Evolutionary conservation across 2,797 vertebrate species (phyloP), one percentile per base, ranked within the genome.

Genomic region (Sebastes matsubarae): DNA sequence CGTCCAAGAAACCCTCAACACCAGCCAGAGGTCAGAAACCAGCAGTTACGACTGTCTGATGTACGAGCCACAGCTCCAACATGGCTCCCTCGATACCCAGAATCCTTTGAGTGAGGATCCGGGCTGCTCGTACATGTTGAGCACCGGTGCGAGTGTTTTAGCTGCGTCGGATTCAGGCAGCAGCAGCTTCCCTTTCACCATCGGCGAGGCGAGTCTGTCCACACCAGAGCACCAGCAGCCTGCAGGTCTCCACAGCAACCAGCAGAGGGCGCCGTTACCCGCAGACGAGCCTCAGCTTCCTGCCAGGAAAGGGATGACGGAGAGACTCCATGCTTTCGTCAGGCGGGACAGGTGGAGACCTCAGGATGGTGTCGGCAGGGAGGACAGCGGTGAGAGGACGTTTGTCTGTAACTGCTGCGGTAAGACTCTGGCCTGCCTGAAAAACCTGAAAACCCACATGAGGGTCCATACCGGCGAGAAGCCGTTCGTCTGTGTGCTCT

Each of bases 401-500:
- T 95, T 95, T 4, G 87, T 91, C 50, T 96, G 95, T 18, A 94
- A 68, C 22, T 93, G 75, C 89, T 96, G 95, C 1, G 95, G 95
- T 2, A 96, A 95, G 72, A 92, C 91, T 3, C 88, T 96, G 75
- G 93, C 95, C 18, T 95, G 94, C 22, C 88, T 95, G 20, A 95
- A 96, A 87, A 95, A 95, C 89, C 91, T 96, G 42, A 95, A 94
- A 81, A 96, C 95, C 3, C 95, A 96, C 91, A 94, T 93, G 87
- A 89, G 95, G 79, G 95, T 96, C 55, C 95, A 96, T 92, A 96
- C 95, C 0, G 95, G 95, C 0, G 95, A 96, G 82, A 94, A 95
- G 14, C 95, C 95, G 0, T 96, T 94, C 29, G 78, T 92, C 79
- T 96, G 95, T 25, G 46, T 79, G 20, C 95, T 95, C 70, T 96